phyloP scores from a whole-genome alignment of 2,797 vertebrate species.

The Cygnus olor region DNA sequence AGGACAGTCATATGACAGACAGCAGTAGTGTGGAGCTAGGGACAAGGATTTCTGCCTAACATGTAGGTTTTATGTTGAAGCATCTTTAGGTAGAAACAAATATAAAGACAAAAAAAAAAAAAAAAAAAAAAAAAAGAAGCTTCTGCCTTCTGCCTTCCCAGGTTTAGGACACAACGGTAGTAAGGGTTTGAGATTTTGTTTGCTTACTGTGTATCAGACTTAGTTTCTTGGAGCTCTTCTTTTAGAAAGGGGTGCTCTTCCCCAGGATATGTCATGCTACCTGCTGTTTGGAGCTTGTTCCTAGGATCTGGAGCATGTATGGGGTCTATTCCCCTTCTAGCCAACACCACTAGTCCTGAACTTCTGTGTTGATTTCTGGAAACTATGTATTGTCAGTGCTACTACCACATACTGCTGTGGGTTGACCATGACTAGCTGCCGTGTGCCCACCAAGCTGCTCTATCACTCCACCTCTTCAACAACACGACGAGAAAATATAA shows the following conservation, averaged over 20 bases:
- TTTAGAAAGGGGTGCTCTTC: not conserved
- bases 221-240: not conserved
- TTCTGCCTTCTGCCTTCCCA: not conserved
- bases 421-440: too few relatives aligned
- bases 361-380: not conserved
- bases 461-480: too few relatives aligned
- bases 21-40: not conserved
- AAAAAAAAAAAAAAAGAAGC: not conserved
- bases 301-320: not conserved
- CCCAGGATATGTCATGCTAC: rapidly evolving
- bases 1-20: not conserved
- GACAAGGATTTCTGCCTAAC: not conserved
- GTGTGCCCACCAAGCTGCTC: too few relatives aligned
- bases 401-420: not conserved
- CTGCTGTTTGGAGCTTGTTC: not conserved
- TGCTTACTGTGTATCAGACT: not conserved
- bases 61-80: not conserved
- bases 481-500: too few relatives aligned
- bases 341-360: not conserved
- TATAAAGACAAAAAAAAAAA: not conserved
- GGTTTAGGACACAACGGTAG: not conserved
- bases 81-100: not conserved
- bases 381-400: not conserved
- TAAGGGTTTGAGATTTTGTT: not conserved
- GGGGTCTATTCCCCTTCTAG: not conserved